These are phyloP conservation scores for Nephrocerus scutellatus DNA, from an alignment of 2,888 invertebrate species.

Conservation along the genomic window DNA sequence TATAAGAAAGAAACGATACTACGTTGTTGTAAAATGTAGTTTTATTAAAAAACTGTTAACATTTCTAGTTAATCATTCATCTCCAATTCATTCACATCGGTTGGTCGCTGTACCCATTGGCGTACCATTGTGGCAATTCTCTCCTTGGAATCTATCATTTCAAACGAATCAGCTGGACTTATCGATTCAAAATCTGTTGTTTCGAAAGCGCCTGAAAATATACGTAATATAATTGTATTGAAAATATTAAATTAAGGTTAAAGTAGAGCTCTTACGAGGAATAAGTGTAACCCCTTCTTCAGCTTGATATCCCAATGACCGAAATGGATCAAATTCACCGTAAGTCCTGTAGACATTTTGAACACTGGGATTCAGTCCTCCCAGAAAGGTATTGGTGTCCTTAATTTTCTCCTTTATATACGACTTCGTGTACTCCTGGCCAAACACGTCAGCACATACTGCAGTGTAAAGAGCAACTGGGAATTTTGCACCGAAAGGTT, in stretches of 20 bases:
- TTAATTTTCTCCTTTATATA: constrained; percentile 25
- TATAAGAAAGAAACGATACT: too few species aligned
- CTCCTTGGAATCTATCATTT: constrained; percentile 28
- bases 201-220: too few species aligned
- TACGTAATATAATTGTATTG: too few species aligned
- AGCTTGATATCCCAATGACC: constrained; percentile 46
- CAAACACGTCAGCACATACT: constrained; percentile 37
- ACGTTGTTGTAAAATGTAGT: too few species aligned
- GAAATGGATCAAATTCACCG: constrained; percentile 55
- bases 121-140: constrained; percentile 26
- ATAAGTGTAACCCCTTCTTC: too few species aligned
- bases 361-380: constrained; percentile 47
- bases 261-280: too few species aligned
- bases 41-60: too few species aligned
- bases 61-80: too few species aligned
- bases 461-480: constrained; percentile 34
- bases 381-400: constrained; percentile 50
- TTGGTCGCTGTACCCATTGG: too few species aligned
- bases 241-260: too few species aligned
- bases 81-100: too few species aligned
- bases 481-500: constrained; percentile 51
- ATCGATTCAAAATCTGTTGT: constrained; percentile 37
- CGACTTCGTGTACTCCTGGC: constrained; percentile 26
- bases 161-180: constrained; percentile 26
- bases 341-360: constrained; percentile 52